Evolutionary conservation across 2,113 vertebrate species (phyloP), one percentile per base, ranked within the genome.

Genomic region (Lates calcarifer): DNA sequence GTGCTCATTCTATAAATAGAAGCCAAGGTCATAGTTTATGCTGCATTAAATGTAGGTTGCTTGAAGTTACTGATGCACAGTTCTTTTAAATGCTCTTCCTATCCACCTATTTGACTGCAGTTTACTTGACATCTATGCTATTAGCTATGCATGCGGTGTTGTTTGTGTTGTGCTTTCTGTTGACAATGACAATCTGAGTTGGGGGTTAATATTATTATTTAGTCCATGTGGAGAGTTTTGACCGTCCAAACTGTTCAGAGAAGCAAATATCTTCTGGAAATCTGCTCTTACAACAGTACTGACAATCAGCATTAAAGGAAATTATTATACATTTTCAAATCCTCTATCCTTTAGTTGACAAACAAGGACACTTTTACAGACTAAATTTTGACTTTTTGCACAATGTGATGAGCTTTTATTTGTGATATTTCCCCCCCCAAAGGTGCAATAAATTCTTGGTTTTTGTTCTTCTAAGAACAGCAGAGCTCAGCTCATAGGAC

Each of bases 381-480:
- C 17, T 45, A 39, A 2, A 67, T 51, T 51, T n/a, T 17, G 18
- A 56, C n/a, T 53, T 13, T 28, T 20, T 70, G 33, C 2, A 24
- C 22, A 0, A 22, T 18, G 5, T 20, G 51, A 13, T 61, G 18
- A 14, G 12, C 61, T 45, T 13, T 4, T 47, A 22, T 6, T 11
- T 31, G 39, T 41, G 24, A 69, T 53, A 28, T 69, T 49, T 31
- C 33, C 0, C 29, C 13, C 8, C 5, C 3, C n/a, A n/a, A n/a
- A 51, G 37, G 35, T 24, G 9, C 29, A 41, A 79, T 45, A 26
- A 1, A 35, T 49, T 57, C 13, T 58, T 29, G 4, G 12, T 45
- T 26, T 74, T 71, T 29, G 65, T 75, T 75, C 65, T 37, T 29
- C 31, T 41, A 24, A 56, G 28, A 18, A 29, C 33, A 60, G 20